Base-by-base conservation (phyloP, 1,140 invertebrate species). In the Conopomorpha cramerella region DNA sequence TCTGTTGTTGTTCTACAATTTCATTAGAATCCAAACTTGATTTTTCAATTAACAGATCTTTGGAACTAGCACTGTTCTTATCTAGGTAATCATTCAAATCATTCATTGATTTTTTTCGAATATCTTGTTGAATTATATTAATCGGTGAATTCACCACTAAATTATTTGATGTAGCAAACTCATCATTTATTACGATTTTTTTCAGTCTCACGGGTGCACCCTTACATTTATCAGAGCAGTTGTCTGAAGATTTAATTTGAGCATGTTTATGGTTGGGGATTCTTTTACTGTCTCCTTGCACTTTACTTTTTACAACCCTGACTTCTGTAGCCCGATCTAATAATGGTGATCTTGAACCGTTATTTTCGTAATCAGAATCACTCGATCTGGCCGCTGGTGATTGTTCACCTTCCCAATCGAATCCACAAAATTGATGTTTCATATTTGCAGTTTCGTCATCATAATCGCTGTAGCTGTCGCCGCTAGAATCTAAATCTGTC, bases 61-160 rank as follows among this genome's bases (percentile, higher is more conserved):
- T 85, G 3, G 83, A 84, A 51, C 82, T 84, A 29, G 82, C 83
- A 56, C 81, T 85, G 13, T 78, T 76, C 49, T 82, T 80, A 54
- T 84, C 81, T 36, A 76, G 78, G 49, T 70, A 77, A 47, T 78
- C 73, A 38, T 30, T 34, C 10, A 41, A 10, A 10, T 23, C 28
- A 6, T 11, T 11, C 15, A 25, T 13, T 10, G 10, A 4, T 13
- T 12, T 35, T 18, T 3, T 26, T 11, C 11, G 4, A 6, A 30
- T 7, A 11, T 30, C 10, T 30, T 7, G 43, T 55, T 29, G 43
- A 33, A 39, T 53, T 61, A 56, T 57, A 61, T 49, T 71, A 72
- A 57, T 58, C n/a, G n/a, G n/a, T n/a, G n/a, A n/a, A n/a, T n/a
- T n/a, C n/a, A n/a, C n/a, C n/a, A n/a, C n/a, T n/a, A n/a, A n/a